Conservation (phyloP, 2,797 vertebrate genomes). For the Gouania willdenowi region DNA sequence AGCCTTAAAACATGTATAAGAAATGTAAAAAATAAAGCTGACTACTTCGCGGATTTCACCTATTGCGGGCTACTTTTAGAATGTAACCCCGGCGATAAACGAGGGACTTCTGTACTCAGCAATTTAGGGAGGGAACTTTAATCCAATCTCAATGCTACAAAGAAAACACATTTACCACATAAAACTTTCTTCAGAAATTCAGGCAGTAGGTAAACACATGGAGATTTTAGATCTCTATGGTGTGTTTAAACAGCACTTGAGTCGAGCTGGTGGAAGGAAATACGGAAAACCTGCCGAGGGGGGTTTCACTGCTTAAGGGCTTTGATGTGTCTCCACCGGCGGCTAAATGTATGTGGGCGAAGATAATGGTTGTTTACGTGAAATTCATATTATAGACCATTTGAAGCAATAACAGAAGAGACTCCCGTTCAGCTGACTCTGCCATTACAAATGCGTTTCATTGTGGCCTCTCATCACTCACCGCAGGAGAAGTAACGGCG, state of each 20-base stretch:
- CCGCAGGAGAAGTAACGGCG: constrained; percentile 34
- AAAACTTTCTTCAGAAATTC: no score
- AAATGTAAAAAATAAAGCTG: no score
- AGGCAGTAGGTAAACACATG: no score
- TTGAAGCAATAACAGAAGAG: constrained; percentile 49
- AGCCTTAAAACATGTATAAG: no score
- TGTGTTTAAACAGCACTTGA: constrained; percentile 20
- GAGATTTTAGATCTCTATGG: no score
- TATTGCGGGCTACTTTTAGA: no score
- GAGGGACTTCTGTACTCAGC: no score
- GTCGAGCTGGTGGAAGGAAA: background rate
- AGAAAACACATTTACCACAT: no score
- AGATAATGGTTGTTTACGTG: constrained; percentile 57
- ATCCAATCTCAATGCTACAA: no score
- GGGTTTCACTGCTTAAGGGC: constrained; percentile 2
- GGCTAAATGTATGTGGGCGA: constrained; percentile 25
- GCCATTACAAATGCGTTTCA: constrained; percentile 37
- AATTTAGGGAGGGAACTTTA: no score
- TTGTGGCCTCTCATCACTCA: constrained; percentile 58
- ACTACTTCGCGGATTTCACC: no score
- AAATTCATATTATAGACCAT: constrained; percentile 36
- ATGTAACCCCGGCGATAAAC: no score
- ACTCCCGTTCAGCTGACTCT: constrained; percentile 35
- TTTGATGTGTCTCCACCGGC: constrained; percentile 13
- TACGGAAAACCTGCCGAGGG: background rate